Evolutionary conservation across 2,888 invertebrate species (phyloP), one percentile per base, ranked within the genome.

Genomic region (Alloplasta piceator): DNA sequence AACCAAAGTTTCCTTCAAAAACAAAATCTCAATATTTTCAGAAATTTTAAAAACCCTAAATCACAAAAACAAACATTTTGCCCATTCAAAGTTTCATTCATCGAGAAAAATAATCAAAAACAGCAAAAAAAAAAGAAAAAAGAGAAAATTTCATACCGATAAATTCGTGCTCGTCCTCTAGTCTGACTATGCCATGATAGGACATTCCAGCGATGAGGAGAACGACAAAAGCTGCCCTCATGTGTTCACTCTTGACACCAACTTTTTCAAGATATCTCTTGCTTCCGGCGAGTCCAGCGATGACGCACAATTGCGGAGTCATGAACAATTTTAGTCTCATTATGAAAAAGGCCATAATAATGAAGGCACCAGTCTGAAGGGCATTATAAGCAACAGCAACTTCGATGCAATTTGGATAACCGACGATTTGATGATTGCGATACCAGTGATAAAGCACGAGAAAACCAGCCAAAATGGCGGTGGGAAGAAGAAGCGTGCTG

Each of bases 281-380:
- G 83, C 94, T 93, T 79, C 95, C 94, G 14, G 96, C 91, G 1
- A 97, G 91, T 0, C 96, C 95, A 0, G 95, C 94, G 1, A 96
- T 92, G 0, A 97, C 93, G 89, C 97, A 96, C 87, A 97, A 92
- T 85, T 97, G 96, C 0, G 97, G 96, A 0, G 96, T 96, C 91
- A 96, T 95, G 85, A 97, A 94, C 68, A 97, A 90, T 88, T 97
- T 97, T 61, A 97, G 90, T 86, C 97, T 92, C 96, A 97, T 97
- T 6, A 97, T 94, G 9, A 97, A 90, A 1, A 93, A 89, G n/a
- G 97, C 96, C 96, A 97, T 95, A 0, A 94, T 88, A 1, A 94
- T 94, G 90, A 95, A 98, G 48, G 95, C 95, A 46, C 93, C 92
- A 91, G 96, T 93, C 89, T 97, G 97, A 7, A 95, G 92, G 39